Base-by-base conservation (phyloP, 2,888 invertebrate genomes). In the Elmis aenea region DNA sequence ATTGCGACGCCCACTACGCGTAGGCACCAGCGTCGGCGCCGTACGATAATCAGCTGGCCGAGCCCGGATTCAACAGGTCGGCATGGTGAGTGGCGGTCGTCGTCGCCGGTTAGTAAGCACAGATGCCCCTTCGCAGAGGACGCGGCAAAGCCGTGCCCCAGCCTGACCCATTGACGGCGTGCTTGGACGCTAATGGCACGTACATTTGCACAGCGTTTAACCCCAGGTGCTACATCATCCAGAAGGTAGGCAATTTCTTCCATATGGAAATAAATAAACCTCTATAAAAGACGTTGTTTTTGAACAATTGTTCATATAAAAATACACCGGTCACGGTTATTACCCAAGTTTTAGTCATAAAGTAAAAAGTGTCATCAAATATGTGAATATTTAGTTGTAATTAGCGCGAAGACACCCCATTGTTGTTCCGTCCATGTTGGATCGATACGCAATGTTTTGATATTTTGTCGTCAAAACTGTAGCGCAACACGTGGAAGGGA, bases 181-280 rank as follows among this genome's bases (percentile, higher is more conserved):
- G 73, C 53, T 61, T 75, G 32, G 74, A 75, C 56, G 71, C 72
- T 38, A 70, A 74, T 59, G 71, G 73, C 36, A 74, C 75, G 22
- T 79, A 77, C 62, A 72, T 79, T 51, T 79, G 78, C 59, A 76
- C 77, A 24, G 73, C 78, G 28, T 75, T 74, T 60, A 75, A 75
- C 55, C 77, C 78, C 14, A 67, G 78, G 40, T 79, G 77, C 64
- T 79, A 73, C 64, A 75, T 79, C 55, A 77, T 79, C 34, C 77
- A 79, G 56, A 79, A 79, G 76, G 79, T 79, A 64, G 62, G 66
- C 8, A 28, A 12, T 10, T 16, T 26, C 31, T 39, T 29, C 39
- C 43, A 43, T 43, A 43, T 43, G 43, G 23, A 13, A 8, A 13
- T 13, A 8, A 5, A 8, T 18, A 18, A 5, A 8, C n/a, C n/a